Evolutionary conservation across 2,888 invertebrate genomes (phyloP), one percentile per base, ranked within the genome.

Genomic region (Acleris literana): DNA sequence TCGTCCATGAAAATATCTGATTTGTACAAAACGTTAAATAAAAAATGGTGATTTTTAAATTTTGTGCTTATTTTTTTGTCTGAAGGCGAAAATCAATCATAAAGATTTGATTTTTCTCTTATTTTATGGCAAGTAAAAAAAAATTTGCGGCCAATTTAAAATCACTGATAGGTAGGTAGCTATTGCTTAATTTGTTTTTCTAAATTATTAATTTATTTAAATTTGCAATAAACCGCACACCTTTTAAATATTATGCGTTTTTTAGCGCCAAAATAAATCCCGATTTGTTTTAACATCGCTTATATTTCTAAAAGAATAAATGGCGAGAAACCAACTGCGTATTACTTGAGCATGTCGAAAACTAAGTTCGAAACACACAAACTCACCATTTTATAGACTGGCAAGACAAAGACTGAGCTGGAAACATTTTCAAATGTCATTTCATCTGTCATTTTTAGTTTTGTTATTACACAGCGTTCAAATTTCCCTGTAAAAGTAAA

Each of bases 21-120:
- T 71, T 66, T 65, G 69, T 70, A 63, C 67, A 68, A 69, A 70
- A 63, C 66, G 69, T 70, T 68, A 69, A 63, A 65, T 65, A 51
- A 60, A 70, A 72, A 75, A 79, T 71, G 77, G 78, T 76, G 73
- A 75, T 89, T 87, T 88, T 86, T 74, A 83, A 90, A 88, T 90
- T 90, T 90, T 89, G 85, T 86, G 80, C 82, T 83, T 86, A 81
- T 88, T 88, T 88, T 85, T 90, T 87, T 88, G 82, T 83, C 84
- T 83, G 86, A 83, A 85, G 76, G 80, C 86, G 84, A 81, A 81
- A 80, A 80, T 79, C 79, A 83, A 83, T 84, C 82, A 79, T 82
- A 78, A 73, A 78, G 74, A 80, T 83, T 85, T 83, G 78, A 79
- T 81, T 86, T 86, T 86, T 81, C 80, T 79, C 78, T 80, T 62